Evolutionary conservation across 2,888 invertebrate species (phyloP).

Genomic region (Atethmia centrago): DNA sequence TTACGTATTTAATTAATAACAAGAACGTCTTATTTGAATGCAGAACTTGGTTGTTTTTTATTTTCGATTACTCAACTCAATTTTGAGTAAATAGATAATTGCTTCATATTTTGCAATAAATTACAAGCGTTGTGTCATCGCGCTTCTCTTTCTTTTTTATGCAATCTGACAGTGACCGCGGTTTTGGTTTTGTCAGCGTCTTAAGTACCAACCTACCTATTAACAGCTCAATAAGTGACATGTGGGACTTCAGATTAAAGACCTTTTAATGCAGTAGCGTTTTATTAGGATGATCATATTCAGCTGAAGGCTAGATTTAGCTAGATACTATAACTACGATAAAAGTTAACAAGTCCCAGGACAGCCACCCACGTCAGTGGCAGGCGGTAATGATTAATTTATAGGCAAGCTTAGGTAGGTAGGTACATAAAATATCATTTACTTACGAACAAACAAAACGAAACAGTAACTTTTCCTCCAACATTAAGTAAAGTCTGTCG

Average conservation of each 20-base stretch:
- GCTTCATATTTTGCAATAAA: no score
- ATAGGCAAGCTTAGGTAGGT: background rate
- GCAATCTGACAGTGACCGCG: no score
- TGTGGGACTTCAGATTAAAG: background rate
- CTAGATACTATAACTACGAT: background rate
- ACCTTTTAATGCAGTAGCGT: background rate
- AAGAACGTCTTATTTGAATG: no score
- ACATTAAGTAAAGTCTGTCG: slow-evolving; percentile 55
- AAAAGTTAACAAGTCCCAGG: background rate
- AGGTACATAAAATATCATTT: slow-evolving; percentile 28
- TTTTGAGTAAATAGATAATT: no score
- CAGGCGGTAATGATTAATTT: slow-evolving; percentile 14
- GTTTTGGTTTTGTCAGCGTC: no score
- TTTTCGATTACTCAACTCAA: no score
- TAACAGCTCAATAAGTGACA: background rate
- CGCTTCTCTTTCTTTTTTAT: no score
- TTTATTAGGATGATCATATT: slow-evolving; percentile 1
- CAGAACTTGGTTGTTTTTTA: no score
- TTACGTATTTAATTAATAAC: no score
- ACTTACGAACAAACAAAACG: slow-evolving; percentile 23
- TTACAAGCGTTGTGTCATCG: no score
- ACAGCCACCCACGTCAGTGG: background rate
- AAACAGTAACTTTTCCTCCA: slow-evolving; percentile 38
- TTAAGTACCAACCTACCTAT: background rate
- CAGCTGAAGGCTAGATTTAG: background rate